These are phyloP conservation scores for Argynnis bischoffii DNA, from an alignment of 2,888 invertebrate genomes.

Conservation along the genomic window DNA sequence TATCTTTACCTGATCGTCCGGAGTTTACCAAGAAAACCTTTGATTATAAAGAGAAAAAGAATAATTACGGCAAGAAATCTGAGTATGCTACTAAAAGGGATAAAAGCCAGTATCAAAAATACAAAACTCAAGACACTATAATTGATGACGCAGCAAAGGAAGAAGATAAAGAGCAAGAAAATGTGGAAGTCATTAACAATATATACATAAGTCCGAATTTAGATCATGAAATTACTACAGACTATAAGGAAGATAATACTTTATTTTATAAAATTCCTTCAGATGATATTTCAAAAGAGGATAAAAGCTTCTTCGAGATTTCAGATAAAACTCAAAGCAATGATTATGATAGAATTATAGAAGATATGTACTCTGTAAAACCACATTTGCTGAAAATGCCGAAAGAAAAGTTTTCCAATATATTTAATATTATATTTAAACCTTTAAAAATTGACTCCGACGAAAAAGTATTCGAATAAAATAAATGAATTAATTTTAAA, in stretches of 20 bases:
- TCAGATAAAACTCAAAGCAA: conserved; percentile 22
- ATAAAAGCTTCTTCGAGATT: conserved; percentile 15
- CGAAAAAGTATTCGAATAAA: conserved; percentile 47
- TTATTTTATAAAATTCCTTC: conserved; percentile 7
- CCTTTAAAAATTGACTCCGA: conserved; percentile 39
- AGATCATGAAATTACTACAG: conserved; percentile 12
- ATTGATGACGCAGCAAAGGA: conserved; percentile 5
- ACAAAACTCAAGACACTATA: conserved; percentile 20
- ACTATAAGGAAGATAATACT: conserved; percentile 9
- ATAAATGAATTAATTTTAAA: conserved; percentile 22
- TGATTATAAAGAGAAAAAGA: conserved; percentile 50
- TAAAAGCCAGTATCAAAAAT: conserved; percentile 33
- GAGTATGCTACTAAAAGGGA: conserved; percentile 40
- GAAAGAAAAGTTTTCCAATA: conserved; percentile 39
- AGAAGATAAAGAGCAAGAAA: conserved; percentile 23
- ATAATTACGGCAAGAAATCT: conserved; percentile 47
- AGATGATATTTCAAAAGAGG: conserved; percentile 1
- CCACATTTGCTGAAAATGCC: conserved; percentile 28
- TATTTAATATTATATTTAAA: conserved; percentile 47
- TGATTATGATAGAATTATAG: conserved; percentile 26
- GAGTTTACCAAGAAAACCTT: conserved; percentile 44
- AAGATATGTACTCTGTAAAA: conserved; percentile 29
- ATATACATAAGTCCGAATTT: conserved; percentile 29
- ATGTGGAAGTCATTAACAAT: conserved; percentile 29
- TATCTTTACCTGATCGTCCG: conserved; percentile 38